A percentile compares a stretch with the other conserved stretches of the same genome.
Evolutionary conservation across 2,888 invertebrate genomes (phyloP).

Genomic region (Cephus sareptanus): DNA sequence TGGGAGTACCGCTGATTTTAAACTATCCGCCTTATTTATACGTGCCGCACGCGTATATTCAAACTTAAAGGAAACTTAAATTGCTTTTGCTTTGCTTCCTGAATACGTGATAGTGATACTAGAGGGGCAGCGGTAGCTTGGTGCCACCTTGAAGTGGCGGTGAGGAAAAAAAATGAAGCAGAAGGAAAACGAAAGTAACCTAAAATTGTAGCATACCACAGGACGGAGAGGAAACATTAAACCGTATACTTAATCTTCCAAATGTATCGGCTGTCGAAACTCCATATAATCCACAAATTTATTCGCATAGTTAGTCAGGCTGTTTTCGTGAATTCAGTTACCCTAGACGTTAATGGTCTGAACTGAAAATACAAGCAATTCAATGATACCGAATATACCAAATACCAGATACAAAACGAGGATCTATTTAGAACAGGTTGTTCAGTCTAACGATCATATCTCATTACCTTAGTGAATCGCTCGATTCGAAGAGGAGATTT

Average conservation of each 20-base stretch:
- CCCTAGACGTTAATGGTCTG: background rate
- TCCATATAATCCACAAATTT: background rate
- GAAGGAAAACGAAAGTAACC: background rate
- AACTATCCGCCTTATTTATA: background rate
- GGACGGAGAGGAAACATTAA: background rate
- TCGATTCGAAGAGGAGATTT: background rate
- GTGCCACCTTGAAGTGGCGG: background rate
- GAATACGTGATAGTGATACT: background rate
- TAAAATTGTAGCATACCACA: background rate
- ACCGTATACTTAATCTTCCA: background rate
- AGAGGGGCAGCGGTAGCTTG: background rate
- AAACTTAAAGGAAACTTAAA: slow-evolving; percentile 37
- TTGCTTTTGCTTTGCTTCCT: slow-evolving; percentile 22
- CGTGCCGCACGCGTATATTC: slow-evolving; percentile 23
- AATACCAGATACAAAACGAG: background rate
- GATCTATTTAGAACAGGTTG: background rate
- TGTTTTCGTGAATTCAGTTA: background rate
- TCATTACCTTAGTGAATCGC: background rate
- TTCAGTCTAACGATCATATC: background rate
- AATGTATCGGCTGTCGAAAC: background rate
- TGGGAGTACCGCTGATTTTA: background rate
- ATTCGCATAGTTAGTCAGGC: background rate
- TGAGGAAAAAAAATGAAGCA: background rate
- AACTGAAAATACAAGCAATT: background rate
- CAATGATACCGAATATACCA: background rate